Percentiles rank a stretch among this genome's conserved stretches.
Evolutionary conservation across 2,888 invertebrate genomes (phyloP).

Genomic region (Platerodrilus igneus): DNA sequence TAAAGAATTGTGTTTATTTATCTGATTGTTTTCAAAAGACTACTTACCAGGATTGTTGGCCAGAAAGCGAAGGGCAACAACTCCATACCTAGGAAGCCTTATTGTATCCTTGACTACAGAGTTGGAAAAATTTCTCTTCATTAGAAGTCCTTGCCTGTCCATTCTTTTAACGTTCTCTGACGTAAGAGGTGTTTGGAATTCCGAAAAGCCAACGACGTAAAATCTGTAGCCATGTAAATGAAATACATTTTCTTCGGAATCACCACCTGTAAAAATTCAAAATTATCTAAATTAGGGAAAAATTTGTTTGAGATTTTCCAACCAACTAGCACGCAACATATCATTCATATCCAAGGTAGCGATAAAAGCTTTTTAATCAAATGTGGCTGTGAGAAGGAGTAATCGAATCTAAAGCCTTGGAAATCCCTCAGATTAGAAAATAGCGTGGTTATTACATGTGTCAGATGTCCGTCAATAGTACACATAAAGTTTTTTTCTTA

Average conservation of each 20-base stretch:
- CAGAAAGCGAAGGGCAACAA: conserved; percentile 64
- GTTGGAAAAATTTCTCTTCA: conserved; percentile 55
- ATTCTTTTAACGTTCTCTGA: conserved; percentile 54
- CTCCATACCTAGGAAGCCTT: conserved; percentile 65
- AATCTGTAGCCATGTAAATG: conserved; percentile 74
- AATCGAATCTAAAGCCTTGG: too few species aligned
- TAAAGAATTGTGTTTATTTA: conserved; percentile 4
- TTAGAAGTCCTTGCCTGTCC: conserved; percentile 55
- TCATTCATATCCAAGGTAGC: too few species aligned
- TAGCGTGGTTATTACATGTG: too few species aligned
- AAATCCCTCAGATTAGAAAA: too few species aligned
- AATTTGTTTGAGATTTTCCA: too few species aligned
- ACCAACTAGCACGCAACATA: too few species aligned
- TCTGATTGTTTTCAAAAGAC: neutral
- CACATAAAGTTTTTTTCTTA: too few species aligned
- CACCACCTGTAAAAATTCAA: too few species aligned
- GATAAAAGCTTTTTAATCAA: too few species aligned
- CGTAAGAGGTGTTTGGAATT: conserved; percentile 52
- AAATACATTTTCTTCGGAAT: conserved; percentile 63
- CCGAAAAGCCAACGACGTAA: conserved; percentile 58
- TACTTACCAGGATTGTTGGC: conserved; percentile 67
- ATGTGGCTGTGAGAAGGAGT: too few species aligned
- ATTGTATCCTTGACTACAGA: conserved; percentile 71
- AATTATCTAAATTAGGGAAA: too few species aligned
- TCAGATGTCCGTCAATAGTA: too few species aligned